Evolutionary conservation across 2,888 invertebrate species (phyloP).

Genomic region (Drosophila merina): DNA sequence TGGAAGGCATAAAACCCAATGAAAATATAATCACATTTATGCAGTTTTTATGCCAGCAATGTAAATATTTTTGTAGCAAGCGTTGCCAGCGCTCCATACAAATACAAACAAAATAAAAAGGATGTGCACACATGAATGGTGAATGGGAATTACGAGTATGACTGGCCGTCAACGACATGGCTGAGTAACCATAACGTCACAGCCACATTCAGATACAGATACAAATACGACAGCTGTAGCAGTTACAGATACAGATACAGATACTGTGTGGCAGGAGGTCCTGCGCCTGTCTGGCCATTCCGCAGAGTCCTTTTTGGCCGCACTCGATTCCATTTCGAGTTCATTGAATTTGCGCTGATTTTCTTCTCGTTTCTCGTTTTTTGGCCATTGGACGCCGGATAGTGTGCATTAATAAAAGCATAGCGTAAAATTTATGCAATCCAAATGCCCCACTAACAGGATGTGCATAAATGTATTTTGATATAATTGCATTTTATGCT

Average conservation of each 20-base stretch:
- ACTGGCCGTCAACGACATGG: slow-evolving; percentile 38
- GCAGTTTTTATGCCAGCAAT: slow-evolving; percentile 79
- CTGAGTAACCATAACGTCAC: slow-evolving; percentile 43
- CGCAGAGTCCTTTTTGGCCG: slow-evolving; percentile 27
- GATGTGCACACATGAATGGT: slow-evolving; percentile 11
- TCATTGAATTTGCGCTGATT: slow-evolving; percentile 77
- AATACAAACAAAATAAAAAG: background rate
- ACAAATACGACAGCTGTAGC: slow-evolving; percentile 3
- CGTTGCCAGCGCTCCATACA: slow-evolving; percentile 59
- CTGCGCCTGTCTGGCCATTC: slow-evolving; percentile 8
- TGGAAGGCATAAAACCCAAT: slow-evolving; percentile 62
- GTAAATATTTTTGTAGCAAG: slow-evolving; percentile 68
- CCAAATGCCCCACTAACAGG: slow-evolving; percentile 42
- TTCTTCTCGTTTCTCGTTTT: slow-evolving; percentile 42
- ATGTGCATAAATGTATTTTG: slow-evolving; percentile 70
- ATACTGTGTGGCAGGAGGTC: slow-evolving; percentile 3
- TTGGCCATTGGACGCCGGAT: background rate
- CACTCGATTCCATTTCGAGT: slow-evolving; percentile 74
- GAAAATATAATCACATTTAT: slow-evolving; percentile 80
- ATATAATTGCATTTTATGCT: slow-evolving; percentile 70
- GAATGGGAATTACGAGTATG: slow-evolving; percentile 38
- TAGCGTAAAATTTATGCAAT: slow-evolving; percentile 66
- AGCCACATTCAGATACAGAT: slow-evolving; percentile 12
- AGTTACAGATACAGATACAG: slow-evolving; percentile 14
- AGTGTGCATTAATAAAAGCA: slow-evolving; percentile 59